These are phyloP conservation scores for Notolepis coatsorum DNA, from an alignment of 2,797 vertebrate species.

Conservation along the genomic window DNA sequence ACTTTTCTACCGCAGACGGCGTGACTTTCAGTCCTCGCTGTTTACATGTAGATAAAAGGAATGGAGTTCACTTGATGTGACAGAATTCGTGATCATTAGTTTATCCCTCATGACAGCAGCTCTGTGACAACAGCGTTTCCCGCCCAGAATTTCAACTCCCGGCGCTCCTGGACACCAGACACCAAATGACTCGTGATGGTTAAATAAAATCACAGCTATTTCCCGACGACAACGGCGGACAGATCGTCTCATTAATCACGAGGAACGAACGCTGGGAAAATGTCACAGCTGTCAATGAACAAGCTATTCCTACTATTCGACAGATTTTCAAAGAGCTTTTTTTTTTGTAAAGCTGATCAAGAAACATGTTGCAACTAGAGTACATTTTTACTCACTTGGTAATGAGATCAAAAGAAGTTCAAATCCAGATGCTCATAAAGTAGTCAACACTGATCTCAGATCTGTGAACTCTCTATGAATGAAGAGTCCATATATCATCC, in stretches of 20 bases:
- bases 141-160: conserved; percentile 31
- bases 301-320: background rate
- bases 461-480: background rate
- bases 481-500: background rate
- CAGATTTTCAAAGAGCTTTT: conserved; percentile 3
- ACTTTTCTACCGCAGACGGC: too few relatives aligned
- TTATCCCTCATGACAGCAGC: conserved; percentile 17
- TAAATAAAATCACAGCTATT: conserved; percentile 39
- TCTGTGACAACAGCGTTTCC: conserved; percentile 15
- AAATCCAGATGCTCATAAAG: conserved; percentile 2
- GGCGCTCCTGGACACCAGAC: conserved; percentile 24
- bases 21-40: too few relatives aligned
- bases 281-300: conserved; percentile 34
- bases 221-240: conserved; percentile 26
- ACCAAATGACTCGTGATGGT: conserved; percentile 27
- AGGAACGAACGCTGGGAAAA: conserved; percentile 34
- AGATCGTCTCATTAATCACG: conserved; percentile 23
- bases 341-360: background rate
- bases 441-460: background rate
- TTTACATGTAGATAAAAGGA: conserved; percentile 6
- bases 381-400: background rate
- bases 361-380: background rate
- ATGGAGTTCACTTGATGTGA: conserved; percentile 12
- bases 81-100: conserved; percentile 10
- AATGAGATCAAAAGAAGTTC: too few relatives aligned